Conservation (phyloP, 2,888 invertebrate species). For the Amaurobius ferox region DNA sequence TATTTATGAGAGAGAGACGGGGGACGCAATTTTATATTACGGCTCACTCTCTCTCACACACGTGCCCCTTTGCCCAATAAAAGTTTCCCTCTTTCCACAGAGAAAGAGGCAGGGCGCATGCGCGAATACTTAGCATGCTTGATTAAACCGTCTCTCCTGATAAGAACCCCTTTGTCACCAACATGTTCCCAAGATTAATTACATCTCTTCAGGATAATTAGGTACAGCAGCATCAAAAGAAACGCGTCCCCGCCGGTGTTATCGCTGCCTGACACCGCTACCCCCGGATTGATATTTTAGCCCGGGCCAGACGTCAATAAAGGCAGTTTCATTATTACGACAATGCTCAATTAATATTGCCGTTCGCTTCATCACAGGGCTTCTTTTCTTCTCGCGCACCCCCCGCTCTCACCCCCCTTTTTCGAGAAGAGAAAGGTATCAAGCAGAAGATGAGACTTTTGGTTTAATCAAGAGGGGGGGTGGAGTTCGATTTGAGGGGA, state of each 20-base stretch:
- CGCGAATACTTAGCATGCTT: conserved; percentile 76
- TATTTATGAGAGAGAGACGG: conserved; percentile 62
- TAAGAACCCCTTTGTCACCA: conserved; percentile 72
- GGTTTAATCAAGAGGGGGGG: conserved; percentile 63
- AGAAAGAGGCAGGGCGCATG: conserved; percentile 34
- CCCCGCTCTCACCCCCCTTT: conserved; percentile 20
- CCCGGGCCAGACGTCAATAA: conserved; percentile 69
- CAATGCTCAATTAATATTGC: conserved; percentile 72
- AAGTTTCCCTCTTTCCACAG: conserved; percentile 32
- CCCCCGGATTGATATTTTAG: conserved; percentile 70
- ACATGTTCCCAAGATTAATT: conserved; percentile 73
- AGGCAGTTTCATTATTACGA: conserved; percentile 71
- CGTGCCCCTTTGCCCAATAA: conserved; percentile 57
- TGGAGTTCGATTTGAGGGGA: conserved; percentile 5
- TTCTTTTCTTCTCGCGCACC: conserved; percentile 13
- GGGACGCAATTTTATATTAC: conserved; percentile 61
- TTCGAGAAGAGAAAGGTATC: conserved; percentile 48
- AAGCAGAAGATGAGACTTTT: conserved; percentile 62
- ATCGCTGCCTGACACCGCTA: conserved; percentile 68
- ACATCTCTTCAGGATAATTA: conserved; percentile 73
- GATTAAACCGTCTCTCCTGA: conserved; percentile 74
- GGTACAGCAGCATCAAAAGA: conserved; percentile 68
- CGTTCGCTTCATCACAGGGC: conserved; percentile 62
- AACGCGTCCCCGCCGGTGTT: conserved; percentile 67
- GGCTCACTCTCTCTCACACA: conserved; percentile 17